Evolutionary conservation across 2,888 invertebrate species (phyloP), one percentile per base, ranked within the genome.

Genomic region (Gerris lacustris): DNA sequence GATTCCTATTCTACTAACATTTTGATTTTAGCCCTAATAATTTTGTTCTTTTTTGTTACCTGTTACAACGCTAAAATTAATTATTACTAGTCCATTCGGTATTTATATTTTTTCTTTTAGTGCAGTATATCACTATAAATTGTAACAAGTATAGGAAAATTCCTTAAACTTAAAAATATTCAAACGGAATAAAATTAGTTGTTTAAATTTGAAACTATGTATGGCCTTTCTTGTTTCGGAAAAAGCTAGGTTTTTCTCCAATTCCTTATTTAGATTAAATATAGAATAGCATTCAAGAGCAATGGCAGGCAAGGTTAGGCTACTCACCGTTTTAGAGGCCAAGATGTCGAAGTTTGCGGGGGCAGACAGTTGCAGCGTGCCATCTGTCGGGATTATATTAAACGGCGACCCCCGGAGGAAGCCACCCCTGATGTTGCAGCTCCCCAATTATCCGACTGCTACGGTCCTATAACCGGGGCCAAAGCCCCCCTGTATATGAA

Each of bases 311-410:
- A 31, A 31, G 31, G 31, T 31, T 31, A 31, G 31, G 31, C 31
- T 31, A 31, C 31, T 31, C 31, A 31, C 31, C 1, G 31, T 31
- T 55, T 15, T 55, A 55, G 9, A 55, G 11, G 11, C 55, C 55
- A 55, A 55, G 55, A 55, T 55, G 55, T 55, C 15, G 55, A 55
- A 9, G 15, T 55, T 55, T 11, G 55, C 15, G 11, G 15, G 15
- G 55, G 55, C 55, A 55, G 31, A 31, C 31, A 31, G 31, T 31
- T 31, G 15, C 55, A 55, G 15, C 55, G 15, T 15, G 55, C 55
- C 55, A 55, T 55, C 55, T 55, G 55, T 55, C 55, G 55, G 15
- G 55, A 11, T 55, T 55, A 55, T 55, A 55, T 55, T 55, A 55
- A 55, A 55, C 55, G 11, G 9, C 15, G 11, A 9, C 55, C 15